These are phyloP conservation scores for Plagodis dolabraria DNA, from an alignment of 2,888 invertebrate genomes.

Conservation along the genomic window DNA sequence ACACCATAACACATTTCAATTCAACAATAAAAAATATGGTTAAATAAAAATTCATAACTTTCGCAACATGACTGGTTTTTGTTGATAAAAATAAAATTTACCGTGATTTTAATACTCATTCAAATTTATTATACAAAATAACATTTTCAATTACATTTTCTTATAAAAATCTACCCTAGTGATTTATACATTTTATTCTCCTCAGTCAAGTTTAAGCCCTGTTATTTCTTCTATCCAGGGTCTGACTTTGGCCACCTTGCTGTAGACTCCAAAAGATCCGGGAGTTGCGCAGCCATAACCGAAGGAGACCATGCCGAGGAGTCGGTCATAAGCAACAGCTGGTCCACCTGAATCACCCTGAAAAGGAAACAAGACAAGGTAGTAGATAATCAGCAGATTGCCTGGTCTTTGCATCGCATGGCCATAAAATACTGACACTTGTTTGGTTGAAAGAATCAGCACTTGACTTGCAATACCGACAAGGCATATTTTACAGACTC, in stretches of 20 bases:
- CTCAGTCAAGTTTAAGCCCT: conserved; percentile 42
- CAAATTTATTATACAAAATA: too few species aligned
- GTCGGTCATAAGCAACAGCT: conserved; percentile 64
- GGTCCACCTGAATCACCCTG: conserved; percentile 82
- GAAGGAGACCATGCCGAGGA: conserved; percentile 77
- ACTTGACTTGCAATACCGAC: too few species aligned
- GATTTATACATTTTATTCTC: neutral
- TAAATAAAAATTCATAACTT: neutral
- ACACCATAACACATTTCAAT: conserved; percentile 25
- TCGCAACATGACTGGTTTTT: neutral
- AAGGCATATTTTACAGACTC: too few species aligned
- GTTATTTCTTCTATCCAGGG: conserved; percentile 69
- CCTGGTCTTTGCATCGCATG: too few species aligned
- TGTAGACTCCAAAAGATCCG: conserved; percentile 74
- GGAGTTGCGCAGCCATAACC: conserved; percentile 80
- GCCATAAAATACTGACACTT: too few species aligned
- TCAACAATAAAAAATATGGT: conserved; percentile 28
- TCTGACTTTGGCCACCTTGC: conserved; percentile 73
- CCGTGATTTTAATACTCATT: too few species aligned
- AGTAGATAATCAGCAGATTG: too few species aligned
- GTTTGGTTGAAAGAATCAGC: too few species aligned
- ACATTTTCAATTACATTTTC: neutral
- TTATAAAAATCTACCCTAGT: neutral
- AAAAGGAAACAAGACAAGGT: conserved; percentile 28
- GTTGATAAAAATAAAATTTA: neutral